Evolutionary conservation across 2,888 invertebrate genomes (phyloP).

Genomic region (Rhodophaea formosa): DNA sequence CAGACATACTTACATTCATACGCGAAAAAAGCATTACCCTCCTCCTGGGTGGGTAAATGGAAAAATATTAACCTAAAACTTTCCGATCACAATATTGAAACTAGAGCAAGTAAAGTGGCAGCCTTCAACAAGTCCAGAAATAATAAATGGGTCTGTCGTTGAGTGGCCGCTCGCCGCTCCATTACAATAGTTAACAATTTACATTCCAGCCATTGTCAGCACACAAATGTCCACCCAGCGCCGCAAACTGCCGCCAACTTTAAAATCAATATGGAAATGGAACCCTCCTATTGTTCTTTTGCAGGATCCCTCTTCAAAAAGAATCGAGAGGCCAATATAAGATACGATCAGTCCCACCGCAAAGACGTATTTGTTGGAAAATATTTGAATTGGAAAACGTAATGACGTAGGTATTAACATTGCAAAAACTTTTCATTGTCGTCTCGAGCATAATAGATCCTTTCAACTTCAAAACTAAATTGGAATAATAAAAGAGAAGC

Average conservation of each 20-base stretch:
- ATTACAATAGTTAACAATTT: conserved; percentile 5
- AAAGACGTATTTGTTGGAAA: neutral
- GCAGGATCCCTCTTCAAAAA: neutral
- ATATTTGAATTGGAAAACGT: neutral
- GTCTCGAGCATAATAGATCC: neutral
- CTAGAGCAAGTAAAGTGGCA: neutral
- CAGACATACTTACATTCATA: too few species aligned
- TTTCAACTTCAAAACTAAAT: neutral
- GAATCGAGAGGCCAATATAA: neutral
- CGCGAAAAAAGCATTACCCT: too few species aligned
- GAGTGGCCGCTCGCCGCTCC: conserved; percentile 1
- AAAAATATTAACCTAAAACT: neutral
- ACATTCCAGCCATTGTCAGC: conserved; percentile 1
- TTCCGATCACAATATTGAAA: neutral
- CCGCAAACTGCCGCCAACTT: conserved; percentile 1
- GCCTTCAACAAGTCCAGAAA: neutral
- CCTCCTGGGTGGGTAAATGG: too few species aligned
- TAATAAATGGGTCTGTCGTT: neutral
- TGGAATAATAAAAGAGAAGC: neutral
- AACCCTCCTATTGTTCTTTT: conserved; percentile 6
- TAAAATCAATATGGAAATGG: conserved; percentile 11
- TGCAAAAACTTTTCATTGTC: neutral
- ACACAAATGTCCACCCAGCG: neutral
- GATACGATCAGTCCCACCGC: neutral
- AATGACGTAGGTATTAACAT: neutral